Conservation (phyloP, 2,797 vertebrate species). For the Antennarius maculatus region DNA sequence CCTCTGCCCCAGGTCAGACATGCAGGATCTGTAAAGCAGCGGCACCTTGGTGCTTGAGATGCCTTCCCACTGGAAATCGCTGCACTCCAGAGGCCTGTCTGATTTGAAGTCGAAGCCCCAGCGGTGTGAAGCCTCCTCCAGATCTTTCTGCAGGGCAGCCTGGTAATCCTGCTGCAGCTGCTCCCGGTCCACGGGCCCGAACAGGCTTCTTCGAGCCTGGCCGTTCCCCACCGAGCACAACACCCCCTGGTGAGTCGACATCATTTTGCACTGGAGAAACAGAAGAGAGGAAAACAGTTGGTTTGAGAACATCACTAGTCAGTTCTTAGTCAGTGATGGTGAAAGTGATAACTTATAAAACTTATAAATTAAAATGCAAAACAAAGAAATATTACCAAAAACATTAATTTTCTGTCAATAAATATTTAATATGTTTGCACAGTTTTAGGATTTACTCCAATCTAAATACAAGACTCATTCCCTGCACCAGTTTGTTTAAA, state of each 20-base stretch:
- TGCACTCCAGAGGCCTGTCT: conserved; percentile 85
- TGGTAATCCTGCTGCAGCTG: conserved; percentile 84
- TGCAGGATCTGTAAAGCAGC: conserved; percentile 69
- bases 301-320: neutral
- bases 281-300: neutral
- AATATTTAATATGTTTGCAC: neutral
- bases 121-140: conserved; percentile 84
- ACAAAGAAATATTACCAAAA: neutral
- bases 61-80: conserved; percentile 86
- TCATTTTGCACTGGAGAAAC: conserved; percentile 63
- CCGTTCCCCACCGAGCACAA: conserved; percentile 61
- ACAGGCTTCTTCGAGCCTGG: conserved; percentile 84
- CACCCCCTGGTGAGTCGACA: conserved; percentile 73
- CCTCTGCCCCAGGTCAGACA: neutral
- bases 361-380: neutral
- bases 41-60: conserved; percentile 75
- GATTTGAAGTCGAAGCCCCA: conserved; percentile 92
- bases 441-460: neutral
- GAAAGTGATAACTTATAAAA: neutral
- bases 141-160: conserved; percentile 69
- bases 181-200: conserved; percentile 87
- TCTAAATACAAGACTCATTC: neutral
- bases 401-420: neutral
- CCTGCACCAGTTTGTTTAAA: neutral
- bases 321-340: conserved; percentile 7